Conservation (phyloP, 2,888 invertebrate species). For the Mactromeris polynyma region DNA sequence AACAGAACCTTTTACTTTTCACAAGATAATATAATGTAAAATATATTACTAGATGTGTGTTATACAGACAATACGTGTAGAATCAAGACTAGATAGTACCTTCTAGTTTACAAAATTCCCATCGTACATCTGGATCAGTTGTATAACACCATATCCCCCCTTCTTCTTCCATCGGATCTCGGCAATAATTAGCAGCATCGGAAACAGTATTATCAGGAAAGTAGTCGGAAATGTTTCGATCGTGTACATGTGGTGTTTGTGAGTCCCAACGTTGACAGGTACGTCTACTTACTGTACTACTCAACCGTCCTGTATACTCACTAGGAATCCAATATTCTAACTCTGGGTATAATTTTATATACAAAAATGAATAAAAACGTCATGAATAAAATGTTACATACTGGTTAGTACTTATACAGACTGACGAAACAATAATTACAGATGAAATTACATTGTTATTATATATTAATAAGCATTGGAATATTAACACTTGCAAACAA, state of each 20-base stretch:
- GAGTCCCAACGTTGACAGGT: slow-evolving; percentile 63
- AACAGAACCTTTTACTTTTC: too few species aligned
- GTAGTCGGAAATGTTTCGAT: neutral
- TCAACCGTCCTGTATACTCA: slow-evolving; percentile 44
- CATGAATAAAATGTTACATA: too few species aligned
- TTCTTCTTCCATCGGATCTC: neutral
- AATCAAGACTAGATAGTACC: neutral
- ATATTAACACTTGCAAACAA: too few species aligned
- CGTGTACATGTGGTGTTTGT: slow-evolving; percentile 45
- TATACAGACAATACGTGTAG: too few species aligned
- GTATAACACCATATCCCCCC: slow-evolving; percentile 20
- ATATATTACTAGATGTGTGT: too few species aligned
- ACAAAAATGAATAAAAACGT: neutral
- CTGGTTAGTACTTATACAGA: too few species aligned
- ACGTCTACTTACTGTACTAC: slow-evolving; percentile 38
- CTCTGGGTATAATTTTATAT: neutral
- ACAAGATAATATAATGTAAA: too few species aligned
- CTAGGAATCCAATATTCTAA: neutral
- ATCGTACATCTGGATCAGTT: slow-evolving; percentile 5
- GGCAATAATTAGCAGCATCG: slow-evolving; percentile 22
- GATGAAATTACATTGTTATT: too few species aligned
- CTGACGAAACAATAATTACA: too few species aligned
- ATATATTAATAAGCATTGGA: too few species aligned
- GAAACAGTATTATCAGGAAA: slow-evolving; percentile 6
- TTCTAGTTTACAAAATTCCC: neutral